Evolutionary conservation across 2,797 vertebrate genomes (phyloP), one percentile per base, ranked within the genome.

Genomic region (Mus caroli): DNA sequence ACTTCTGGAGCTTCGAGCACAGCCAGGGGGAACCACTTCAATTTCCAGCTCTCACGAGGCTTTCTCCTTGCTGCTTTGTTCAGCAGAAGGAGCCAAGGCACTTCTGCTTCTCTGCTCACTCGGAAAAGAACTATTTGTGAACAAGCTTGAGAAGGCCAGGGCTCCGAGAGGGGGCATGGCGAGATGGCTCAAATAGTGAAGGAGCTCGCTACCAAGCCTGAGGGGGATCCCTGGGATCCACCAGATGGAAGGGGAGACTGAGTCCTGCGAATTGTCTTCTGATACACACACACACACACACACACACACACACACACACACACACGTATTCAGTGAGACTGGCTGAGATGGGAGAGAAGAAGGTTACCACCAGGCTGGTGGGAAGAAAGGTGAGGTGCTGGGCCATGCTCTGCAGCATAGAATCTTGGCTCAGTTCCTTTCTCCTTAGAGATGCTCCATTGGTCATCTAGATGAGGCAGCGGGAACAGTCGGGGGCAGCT

Each of bases 291-390:
- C 24, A 46, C 24, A 50, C 13, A 46, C 43, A 50, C 26, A 17
- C 28, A 31, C 20, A 14, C 17, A 34, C 31, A 71, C 19, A 40
- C 19, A 73, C 69, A 40, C 69, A 40, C n/a, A 10, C n/a, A 20
- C 37, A 12, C 37, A n/a, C 8, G 7, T 7, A 37, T 91, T 40
- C 71, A 40, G 37, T 22, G 37, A n/a, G 73, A 69, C 31, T 0
- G 3, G 11, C 5, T 43, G 95, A 69, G 2, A 8, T 7, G 6
- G 54, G 92, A 92, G 54, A 50, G 50, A 52, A 50, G n/a, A 19
- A 46, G 52, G 31, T 2, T 24, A 37, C 78, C 14, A 0, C 0
- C 28, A 19, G 88, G 31, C 75, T 75, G 90, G 83, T 91, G 0
- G 26, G 88, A 92, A 31, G 52, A 24, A 22, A 34, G 19, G 15